Evolutionary conservation across 2,797 vertebrate species (phyloP).

Genomic region (Tamandua tetradactyla): DNA sequence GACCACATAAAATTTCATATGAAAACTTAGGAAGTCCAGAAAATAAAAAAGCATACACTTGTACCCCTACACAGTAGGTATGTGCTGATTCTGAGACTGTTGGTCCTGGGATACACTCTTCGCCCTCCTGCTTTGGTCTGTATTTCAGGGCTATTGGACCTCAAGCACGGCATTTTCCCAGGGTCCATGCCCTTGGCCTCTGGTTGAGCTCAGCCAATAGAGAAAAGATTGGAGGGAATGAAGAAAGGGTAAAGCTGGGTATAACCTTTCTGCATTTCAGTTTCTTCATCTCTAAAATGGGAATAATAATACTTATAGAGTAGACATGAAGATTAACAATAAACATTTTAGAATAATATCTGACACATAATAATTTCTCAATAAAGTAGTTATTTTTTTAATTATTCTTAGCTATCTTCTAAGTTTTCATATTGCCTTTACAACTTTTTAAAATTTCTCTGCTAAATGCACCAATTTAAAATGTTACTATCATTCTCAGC

Average conservation of each 20-base stretch:
- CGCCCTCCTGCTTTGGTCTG: neutral
- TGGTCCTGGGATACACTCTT: neutral
- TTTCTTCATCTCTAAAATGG: neutral
- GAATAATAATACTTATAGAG: neutral
- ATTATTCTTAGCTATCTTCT: neutral
- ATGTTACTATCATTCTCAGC: neutral
- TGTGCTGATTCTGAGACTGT: neutral
- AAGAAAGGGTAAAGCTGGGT: neutral
- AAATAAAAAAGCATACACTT: neutral
- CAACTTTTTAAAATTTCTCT: neutral
- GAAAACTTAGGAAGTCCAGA: neutral
- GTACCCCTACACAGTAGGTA: neutral
- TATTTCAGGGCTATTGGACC: neutral
- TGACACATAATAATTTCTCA: neutral
- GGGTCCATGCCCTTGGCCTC: neutral
- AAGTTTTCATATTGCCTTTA: conserved; percentile 36
- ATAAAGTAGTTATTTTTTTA: neutral
- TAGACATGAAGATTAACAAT: neutral
- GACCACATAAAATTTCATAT: neutral
- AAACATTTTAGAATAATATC: neutral
- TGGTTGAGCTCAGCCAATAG: neutral
- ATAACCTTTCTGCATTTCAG: neutral
- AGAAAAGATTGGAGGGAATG: neutral
- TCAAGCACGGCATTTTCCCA: neutral
- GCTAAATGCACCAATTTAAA: neutral